Evolutionary conservation across 2,797 vertebrate species (phyloP).

Genomic region (Amphiprion clarkii): DNA sequence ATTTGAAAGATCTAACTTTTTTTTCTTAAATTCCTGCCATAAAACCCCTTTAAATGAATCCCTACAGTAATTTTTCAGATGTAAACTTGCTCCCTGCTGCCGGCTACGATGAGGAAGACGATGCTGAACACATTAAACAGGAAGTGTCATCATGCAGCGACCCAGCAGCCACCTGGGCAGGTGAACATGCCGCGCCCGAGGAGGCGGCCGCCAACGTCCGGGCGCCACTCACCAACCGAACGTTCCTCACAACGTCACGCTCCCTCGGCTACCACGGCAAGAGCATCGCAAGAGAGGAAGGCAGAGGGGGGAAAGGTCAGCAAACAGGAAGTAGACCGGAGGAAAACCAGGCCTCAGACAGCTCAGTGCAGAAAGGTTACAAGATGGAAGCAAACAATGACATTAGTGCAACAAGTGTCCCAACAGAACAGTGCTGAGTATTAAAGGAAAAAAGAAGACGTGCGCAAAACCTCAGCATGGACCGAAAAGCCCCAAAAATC

Average conservation of each 20-base stretch:
- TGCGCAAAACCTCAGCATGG: conserved; percentile 48
- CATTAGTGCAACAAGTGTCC: conserved; percentile 77
- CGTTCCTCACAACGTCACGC: conserved; percentile 95
- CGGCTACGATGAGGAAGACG: conserved; percentile 44
- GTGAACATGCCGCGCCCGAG: conserved; percentile 80
- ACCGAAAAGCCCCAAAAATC: conserved; percentile 47
- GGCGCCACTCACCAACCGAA: conserved; percentile 95
- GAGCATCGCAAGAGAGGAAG: conserved; percentile 87
- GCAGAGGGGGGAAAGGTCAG: conserved; percentile 86
- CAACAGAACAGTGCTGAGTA: conserved; percentile 44
- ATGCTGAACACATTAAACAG: conserved; percentile 68
- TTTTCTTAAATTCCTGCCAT: too few relatives aligned
- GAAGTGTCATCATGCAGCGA: conserved; percentile 82
- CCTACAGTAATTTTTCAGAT: too few relatives aligned
- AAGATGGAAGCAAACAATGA: conserved; percentile 84
- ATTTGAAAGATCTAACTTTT: too few relatives aligned
- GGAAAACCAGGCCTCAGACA: conserved; percentile 77
- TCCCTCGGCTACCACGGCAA: conserved; percentile 95
- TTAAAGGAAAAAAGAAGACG: conserved; percentile 51
- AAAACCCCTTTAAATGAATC: too few relatives aligned
- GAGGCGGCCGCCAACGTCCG: conserved; percentile 78
- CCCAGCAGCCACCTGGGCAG: conserved; percentile 78
- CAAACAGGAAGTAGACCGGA: conserved; percentile 82
- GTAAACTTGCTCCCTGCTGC: too few relatives aligned
- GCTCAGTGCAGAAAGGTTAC: conserved; percentile 81